Conservation (phyloP, 2,888 invertebrate genomes). For the Sepiola atlantica region DNA sequence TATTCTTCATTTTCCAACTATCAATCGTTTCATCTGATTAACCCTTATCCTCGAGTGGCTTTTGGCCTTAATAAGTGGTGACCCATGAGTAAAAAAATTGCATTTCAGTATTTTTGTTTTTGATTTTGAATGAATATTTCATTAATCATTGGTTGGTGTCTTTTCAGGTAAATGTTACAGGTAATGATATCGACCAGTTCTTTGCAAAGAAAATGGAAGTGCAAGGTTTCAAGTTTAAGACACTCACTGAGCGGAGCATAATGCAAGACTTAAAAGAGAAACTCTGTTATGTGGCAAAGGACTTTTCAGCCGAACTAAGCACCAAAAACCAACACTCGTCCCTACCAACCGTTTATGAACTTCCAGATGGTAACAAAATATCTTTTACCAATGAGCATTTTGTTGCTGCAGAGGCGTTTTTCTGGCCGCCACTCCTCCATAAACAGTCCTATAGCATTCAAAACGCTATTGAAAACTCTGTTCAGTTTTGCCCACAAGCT, state of each 20-base stretch:
- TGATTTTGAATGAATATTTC: too few species aligned
- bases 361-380: background rate
- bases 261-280: background rate
- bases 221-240: background rate
- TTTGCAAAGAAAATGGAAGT: background rate
- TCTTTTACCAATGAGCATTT: background rate
- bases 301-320: background rate
- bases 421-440: background rate
- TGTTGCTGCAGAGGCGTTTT: background rate
- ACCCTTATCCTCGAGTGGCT: too few species aligned
- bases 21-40: too few species aligned
- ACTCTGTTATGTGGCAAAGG: background rate
- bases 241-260: background rate
- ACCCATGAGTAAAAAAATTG: too few species aligned
- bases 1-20: too few species aligned
- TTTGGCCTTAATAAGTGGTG: too few species aligned
- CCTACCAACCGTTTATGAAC: background rate
- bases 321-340: background rate
- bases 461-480: background rate
- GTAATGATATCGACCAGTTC: background rate
- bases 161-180: background rate
- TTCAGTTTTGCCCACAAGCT: background rate
- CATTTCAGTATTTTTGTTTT: too few species aligned
- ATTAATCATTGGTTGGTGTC: background rate
- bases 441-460: background rate